These are phyloP conservation scores for Saccopteryx bilineata DNA, from an alignment of 2,113 vertebrate genomes.

Conservation along the genomic window DNA sequence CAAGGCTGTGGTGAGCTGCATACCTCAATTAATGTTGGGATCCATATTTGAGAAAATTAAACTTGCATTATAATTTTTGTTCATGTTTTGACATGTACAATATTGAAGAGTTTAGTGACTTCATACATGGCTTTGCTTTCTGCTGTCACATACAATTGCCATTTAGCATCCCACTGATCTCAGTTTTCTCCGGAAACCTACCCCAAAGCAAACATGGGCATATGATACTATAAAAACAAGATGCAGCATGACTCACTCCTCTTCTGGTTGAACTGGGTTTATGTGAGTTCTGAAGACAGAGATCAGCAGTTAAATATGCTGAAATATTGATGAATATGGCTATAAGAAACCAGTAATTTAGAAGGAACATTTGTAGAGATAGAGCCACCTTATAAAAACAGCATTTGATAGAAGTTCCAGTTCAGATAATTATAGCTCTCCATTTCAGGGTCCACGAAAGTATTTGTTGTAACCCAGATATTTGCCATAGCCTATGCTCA, in stretches of 20 bases:
- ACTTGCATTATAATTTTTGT: slow-evolving; percentile 54
- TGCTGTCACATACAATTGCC: slow-evolving; percentile 56
- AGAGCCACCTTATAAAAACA: background rate
- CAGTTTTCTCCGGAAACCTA: slow-evolving; percentile 34
- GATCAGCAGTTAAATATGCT: slow-evolving; percentile 23
- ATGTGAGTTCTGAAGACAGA: background rate
- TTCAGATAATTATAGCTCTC: slow-evolving; percentile 11
- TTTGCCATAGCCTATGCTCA: background rate
- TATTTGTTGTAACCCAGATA: background rate
- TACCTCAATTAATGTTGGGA: slow-evolving; percentile 62
- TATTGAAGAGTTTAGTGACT: slow-evolving; percentile 58
- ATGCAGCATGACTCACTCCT: slow-evolving; percentile 2
- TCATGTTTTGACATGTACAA: slow-evolving; percentile 30
- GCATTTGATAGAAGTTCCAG: background rate
- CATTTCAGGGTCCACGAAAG: slow-evolving; percentile 24
- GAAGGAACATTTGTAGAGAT: background rate
- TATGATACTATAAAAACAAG: slow-evolving; percentile 62
- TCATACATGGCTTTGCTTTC: slow-evolving; percentile 2
- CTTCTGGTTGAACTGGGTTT: slow-evolving; percentile 1
- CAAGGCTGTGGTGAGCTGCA: slow-evolving; percentile 49
- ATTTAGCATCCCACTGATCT: slow-evolving; percentile 4
- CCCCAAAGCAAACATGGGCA: background rate
- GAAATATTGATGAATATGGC: background rate
- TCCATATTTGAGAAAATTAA: slow-evolving; percentile 56
- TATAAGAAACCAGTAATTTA: background rate